Base-by-base conservation (phyloP, 2,888 invertebrate genomes). In the Drosophila cognata region DNA sequence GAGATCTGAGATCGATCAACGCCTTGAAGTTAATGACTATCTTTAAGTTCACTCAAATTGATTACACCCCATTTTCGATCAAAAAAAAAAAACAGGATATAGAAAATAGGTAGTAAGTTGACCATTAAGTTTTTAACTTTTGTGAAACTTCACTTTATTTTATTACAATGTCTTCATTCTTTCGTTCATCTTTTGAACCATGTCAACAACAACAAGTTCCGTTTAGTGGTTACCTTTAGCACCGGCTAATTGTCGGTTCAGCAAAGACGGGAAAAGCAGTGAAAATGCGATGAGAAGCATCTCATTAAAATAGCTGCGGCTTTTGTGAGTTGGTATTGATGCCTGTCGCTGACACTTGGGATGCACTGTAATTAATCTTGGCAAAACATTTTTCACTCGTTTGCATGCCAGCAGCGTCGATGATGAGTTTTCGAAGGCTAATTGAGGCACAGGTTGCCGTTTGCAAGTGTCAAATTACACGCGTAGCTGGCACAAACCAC, bases 381-480 rank as follows among this genome's bases (percentile, higher is more conserved):
- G 67, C 72, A 71, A 68, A 71, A 68, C 56, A 76, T 57, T 70
- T 67, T 77, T 38, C 70, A 72, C 84, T 84, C 86, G 87, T 85
- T 84, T 84, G 88, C 84, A 88, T 88, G 66, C 69, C 80, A 31
- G 41, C 57, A 66, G 64, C 71, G 13, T 46, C 56, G 59, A 46
- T 66, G 61, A 73, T 38, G 36, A n/a, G 38, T 43, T 55, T 68
- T 60, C 67, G 43, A 36, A 21, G 70, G 69, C 89, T 87, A 87
- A 87, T 91, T 91, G 56, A n/a, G 38, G 79, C 77, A 61, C 77
- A 76, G 72, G 79, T 74, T 77, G 73, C 41, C 56, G 70, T 8
- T 50, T 28, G 16, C 11, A 69, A 68, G 88, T 88, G 84, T 88
- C 88, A 71, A 83, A 79, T 88, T 88, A 90, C 90, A 78, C 68